Percentiles rank a stretch among this genome's conserved stretches.
Conservation (phyloP, 2,888 invertebrate species). For the Strigamia transsilvanica region DNA sequence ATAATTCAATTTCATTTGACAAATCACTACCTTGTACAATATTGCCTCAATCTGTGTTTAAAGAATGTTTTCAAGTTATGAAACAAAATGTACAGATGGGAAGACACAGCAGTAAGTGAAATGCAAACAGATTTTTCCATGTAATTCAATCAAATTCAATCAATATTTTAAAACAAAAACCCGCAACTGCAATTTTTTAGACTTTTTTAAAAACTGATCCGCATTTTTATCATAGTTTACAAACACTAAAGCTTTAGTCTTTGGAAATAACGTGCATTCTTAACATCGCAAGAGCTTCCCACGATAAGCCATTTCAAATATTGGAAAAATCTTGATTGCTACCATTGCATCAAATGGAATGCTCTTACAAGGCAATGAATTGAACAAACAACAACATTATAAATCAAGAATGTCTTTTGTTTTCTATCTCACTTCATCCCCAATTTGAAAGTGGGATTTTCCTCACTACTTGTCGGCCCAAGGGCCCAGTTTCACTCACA, state of each 20-base stretch:
- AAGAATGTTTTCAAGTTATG: background rate
- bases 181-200: background rate
- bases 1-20: constrained; percentile 8
- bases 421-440: constrained; percentile 8
- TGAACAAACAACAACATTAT: constrained; percentile 8
- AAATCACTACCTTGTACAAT: constrained; percentile 8
- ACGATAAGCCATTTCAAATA: constrained; percentile 8
- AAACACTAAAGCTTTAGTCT: constrained; percentile 3
- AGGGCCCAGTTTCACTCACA: constrained; percentile 8
- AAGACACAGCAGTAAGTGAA: background rate
- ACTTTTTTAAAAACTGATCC: background rate
- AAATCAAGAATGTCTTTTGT: constrained; percentile 8
- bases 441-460: constrained; percentile 8
- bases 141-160: constrained; percentile 1
- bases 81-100: background rate
- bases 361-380: constrained; percentile 8
- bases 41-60: constrained; percentile 8
- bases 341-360: constrained; percentile 8
- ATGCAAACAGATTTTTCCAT: background rate
- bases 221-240: background rate
- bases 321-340: constrained; percentile 8
- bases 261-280: constrained; percentile 3
- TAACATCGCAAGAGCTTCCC: constrained; percentile 1
- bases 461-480: constrained; percentile 1
- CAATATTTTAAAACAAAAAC: background rate